Percentiles rank a stretch among this genome's conserved stretches.
These are phyloP conservation scores for Thera obeliscata DNA, from an alignment of 2,888 invertebrate genomes.

Conservation along the genomic window DNA sequence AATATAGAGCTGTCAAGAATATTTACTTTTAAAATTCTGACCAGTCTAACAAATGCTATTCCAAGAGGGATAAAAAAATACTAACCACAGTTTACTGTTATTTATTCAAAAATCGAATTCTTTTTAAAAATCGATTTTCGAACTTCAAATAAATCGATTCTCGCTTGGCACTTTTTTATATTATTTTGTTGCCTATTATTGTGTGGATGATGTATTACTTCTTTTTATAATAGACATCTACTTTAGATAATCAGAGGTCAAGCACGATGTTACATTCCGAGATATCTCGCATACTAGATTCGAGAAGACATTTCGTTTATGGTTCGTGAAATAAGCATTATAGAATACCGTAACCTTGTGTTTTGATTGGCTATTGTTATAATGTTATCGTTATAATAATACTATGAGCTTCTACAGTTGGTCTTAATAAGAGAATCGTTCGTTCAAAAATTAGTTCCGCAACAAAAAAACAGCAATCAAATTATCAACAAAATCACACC, in stretches of 20 bases:
- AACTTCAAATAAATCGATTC: slow-evolving; percentile 3
- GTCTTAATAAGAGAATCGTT: too few relatives aligned
- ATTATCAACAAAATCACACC: too few relatives aligned
- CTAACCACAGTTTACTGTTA: neutral
- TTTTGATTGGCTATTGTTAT: slow-evolving; percentile 29
- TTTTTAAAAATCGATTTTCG: too few relatives aligned
- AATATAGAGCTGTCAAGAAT: neutral
- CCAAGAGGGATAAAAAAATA: neutral
- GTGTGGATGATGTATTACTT: slow-evolving; percentile 59
- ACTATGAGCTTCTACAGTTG: too few relatives aligned
- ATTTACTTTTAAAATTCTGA: neutral
- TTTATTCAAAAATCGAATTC: too few relatives aligned
- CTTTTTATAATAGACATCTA: slow-evolving; percentile 50
- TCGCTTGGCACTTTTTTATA: slow-evolving; percentile 42
- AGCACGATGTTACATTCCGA: slow-evolving; percentile 42
- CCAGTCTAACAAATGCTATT: neutral
- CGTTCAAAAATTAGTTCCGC: too few relatives aligned
- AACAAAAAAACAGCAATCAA: too few relatives aligned
- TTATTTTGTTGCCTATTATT: slow-evolving; percentile 58
- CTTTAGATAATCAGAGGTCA: slow-evolving; percentile 49
- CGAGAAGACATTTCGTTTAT: slow-evolving; percentile 20
- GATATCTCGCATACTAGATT: slow-evolving; percentile 30
- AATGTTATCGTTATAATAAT: too few relatives aligned
- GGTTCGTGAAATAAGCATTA: slow-evolving; percentile 26
- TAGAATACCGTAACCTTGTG: slow-evolving; percentile 17